Evolutionary conservation across 53 echinoderm and acorn worm genomes (phyloP), one percentile per base, ranked within the genome.

Genomic region (Astropecten irregularis): DNA sequence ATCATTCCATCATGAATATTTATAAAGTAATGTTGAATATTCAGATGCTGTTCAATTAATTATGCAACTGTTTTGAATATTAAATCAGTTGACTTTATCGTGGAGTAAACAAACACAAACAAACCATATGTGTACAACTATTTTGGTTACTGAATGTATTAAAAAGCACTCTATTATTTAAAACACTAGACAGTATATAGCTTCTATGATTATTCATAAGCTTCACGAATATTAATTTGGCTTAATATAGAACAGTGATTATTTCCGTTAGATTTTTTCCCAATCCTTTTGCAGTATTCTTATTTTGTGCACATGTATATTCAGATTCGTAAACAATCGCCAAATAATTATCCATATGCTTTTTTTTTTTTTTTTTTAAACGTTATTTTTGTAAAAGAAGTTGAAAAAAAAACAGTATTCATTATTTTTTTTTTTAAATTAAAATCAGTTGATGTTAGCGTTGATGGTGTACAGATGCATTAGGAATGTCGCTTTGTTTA

Each of bases 1-100:
- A 79, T 47, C 79, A 79, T 79, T 79, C 79, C 79, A 40, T 31
- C 74, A 61, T 79, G 62, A 79, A 62, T 62, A 79, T 79, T 60
- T 79, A 57, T 74, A 56, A 56, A n/a, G n/a, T n/a, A n/a, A 38
- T 46, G 18, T 42, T 79, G 61, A 79, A 62, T 79, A 61, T 79
- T 47, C 48, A 60, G 9, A 57, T 74, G 6, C 36, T 64, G 32
- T 64, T 64, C 64, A 64, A 9, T 64, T 36, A 36, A 74, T 56
- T 74, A 38, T 55, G 55, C 55, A 19, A 48, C 9, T 74, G 14
- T 56, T 0, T 74, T 74, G n/a, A 55, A 21, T 34, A 71, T 30
- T 49, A 20, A 32, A 9, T 48, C 74, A 10, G 6, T 42, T 42
- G 42, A 42, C 42, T 8, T 32, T 23, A 44, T 44, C 53, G 16